Conservation (phyloP, 2,888 invertebrate genomes). For the Geophilus truncorum region DNA sequence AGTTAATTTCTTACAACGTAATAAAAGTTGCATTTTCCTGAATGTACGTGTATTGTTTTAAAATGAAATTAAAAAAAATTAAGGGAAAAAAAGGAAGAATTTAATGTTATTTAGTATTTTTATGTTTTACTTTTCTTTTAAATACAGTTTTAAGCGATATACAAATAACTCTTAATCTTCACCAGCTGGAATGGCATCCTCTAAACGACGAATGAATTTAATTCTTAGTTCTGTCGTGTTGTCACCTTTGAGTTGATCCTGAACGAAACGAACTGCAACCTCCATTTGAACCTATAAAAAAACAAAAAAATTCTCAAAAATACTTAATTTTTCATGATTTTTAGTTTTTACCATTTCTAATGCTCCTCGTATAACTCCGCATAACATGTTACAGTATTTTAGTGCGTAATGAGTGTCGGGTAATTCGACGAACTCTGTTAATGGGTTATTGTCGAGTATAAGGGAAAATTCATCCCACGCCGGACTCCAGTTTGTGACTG, state of each 20-base stretch:
- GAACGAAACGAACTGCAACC: constrained; percentile 86
- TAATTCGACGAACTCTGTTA: constrained; percentile 95
- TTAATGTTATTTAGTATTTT: neutral
- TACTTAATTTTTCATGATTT: constrained; percentile 53
- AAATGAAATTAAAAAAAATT: neutral
- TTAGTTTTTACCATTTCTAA: constrained; percentile 83
- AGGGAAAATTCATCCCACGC: constrained; percentile 95
- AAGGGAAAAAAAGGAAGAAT: neutral
- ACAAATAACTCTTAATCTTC: no score
- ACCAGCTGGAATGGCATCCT: constrained; percentile 96
- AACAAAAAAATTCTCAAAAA: constrained; percentile 69
- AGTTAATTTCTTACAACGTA: no score
- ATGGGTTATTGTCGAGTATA: constrained; percentile 87
- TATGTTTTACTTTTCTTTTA: neutral
- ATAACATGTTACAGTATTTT: constrained; percentile 87
- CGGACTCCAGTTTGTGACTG: constrained; percentile 89
- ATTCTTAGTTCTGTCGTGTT: constrained; percentile 87
- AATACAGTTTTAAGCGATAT: no score
- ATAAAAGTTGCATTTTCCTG: no score
- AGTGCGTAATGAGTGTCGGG: constrained; percentile 72
- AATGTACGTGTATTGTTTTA: no score
- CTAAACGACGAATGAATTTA: constrained; percentile 88
- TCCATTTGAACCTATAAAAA: constrained; percentile 70
- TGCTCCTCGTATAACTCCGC: constrained; percentile 81
- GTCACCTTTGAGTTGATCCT: constrained; percentile 94